Evolutionary conservation across 2,888 invertebrate species (phyloP).

Genomic region (Tetragnatha montana): DNA sequence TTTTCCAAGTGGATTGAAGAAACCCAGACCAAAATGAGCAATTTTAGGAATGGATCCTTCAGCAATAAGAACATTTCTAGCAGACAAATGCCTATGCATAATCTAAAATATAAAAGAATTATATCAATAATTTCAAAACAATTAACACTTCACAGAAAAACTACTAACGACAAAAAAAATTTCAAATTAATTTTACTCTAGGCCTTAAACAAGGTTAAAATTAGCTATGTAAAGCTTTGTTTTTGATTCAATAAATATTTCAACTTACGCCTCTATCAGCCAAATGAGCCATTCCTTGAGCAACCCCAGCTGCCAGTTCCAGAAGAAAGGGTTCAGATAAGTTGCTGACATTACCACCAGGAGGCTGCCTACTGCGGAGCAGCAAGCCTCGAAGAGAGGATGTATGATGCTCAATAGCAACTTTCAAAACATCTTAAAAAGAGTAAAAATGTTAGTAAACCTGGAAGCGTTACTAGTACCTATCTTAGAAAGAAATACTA

Average conservation of each 20-base stretch:
- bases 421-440: slow-evolving; percentile 81
- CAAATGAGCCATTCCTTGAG: slow-evolving; percentile 84
- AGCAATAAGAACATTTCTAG: slow-evolving; percentile 83
- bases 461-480: no score
- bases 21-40: slow-evolving; percentile 85
- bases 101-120: slow-evolving; percentile 73
- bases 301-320: slow-evolving; percentile 82
- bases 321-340: slow-evolving; percentile 80
- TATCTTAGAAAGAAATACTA: not conserved
- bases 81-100: slow-evolving; percentile 84
- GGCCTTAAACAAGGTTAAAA: no score
- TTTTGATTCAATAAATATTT: not conserved
- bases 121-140: not conserved
- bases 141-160: no score
- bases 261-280: slow-evolving; percentile 77
- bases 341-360: slow-evolving; percentile 59
- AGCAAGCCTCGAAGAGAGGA: slow-evolving; percentile 83
- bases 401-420: slow-evolving; percentile 84
- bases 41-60: slow-evolving; percentile 84
- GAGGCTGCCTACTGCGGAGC: slow-evolving; percentile 64
- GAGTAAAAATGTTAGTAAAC: not conserved
- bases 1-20: slow-evolving; percentile 81
- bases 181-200: no score
- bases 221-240: no score
- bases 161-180: no score